phyloP scores from a whole-genome alignment of 2,797 vertebrate genomes.

The Odontamblyopus lacepedii region DNA sequence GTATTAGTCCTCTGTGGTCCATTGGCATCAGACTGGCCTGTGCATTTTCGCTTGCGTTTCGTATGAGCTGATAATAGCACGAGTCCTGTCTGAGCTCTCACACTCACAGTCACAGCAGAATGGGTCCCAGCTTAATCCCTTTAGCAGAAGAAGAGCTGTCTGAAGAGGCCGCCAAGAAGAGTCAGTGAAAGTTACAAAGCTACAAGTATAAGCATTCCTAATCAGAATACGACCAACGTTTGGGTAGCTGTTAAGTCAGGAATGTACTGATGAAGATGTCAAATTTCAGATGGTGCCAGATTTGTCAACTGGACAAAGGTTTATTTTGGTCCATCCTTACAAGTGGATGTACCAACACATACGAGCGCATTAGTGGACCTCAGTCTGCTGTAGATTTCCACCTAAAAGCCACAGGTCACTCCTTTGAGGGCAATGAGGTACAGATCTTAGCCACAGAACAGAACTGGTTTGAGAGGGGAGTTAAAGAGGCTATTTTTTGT shows the following conservation, averaged over 20 bases:
- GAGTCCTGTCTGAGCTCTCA: conserved; percentile 46
- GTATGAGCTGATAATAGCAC: conserved; percentile 39
- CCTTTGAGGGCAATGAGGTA: no score
- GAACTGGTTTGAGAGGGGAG: no score
- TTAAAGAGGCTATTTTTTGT: no score
- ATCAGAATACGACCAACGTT: neutral
- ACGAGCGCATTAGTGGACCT: no score
- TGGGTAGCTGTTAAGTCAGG: neutral
- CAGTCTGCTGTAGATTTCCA: no score
- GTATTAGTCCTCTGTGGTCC: neutral
- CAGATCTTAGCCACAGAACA: no score
- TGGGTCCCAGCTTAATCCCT: conserved; percentile 55
- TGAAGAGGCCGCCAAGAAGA: conserved; percentile 7
- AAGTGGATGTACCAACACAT: no score
- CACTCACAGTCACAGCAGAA: conserved; percentile 56
- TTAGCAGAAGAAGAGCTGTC: conserved; percentile 40
- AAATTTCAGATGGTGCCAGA: neutral
- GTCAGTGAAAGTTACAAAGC: neutral
- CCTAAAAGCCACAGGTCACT: no score
- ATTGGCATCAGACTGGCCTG: conserved; percentile 17
- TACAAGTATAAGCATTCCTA: neutral
- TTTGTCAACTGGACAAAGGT: no score
- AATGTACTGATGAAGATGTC: neutral
- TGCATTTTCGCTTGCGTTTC: conserved; percentile 29
- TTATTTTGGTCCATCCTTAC: no score